Percentiles rank a stretch among this genome's conserved stretches.
Evolutionary conservation across 2,797 vertebrate species (phyloP).

Genomic region (Tolypeutes matacus): DNA sequence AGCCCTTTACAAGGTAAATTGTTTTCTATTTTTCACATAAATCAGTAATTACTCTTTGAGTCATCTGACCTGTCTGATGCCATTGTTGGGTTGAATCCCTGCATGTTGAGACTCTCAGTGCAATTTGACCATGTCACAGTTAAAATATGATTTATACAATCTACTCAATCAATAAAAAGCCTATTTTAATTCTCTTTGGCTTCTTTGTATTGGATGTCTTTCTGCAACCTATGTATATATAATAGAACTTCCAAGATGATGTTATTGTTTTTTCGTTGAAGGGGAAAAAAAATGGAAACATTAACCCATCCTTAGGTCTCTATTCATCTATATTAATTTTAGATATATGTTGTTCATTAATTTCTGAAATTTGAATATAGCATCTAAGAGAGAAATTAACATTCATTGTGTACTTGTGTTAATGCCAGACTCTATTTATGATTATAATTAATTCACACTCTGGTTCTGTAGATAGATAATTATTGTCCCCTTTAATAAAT

Average conservation of each 20-base stretch:
- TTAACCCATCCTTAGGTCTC: background rate
- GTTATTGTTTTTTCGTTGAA: background rate
- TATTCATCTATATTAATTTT: background rate
- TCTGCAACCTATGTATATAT: background rate
- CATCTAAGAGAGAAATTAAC: background rate
- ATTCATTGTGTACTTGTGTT: background rate
- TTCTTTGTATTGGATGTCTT: background rate
- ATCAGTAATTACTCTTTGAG: background rate
- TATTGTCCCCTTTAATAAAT: background rate
- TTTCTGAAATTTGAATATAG: constrained; percentile 33
- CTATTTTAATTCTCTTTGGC: background rate
- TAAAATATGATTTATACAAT: background rate
- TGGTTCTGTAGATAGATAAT: background rate
- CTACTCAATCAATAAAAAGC: background rate
- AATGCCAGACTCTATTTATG: background rate
- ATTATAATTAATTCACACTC: background rate
- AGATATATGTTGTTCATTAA: background rate
- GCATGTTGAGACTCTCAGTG: no score
- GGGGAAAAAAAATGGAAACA: background rate
- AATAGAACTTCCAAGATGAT: background rate
- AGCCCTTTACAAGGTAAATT: background rate
- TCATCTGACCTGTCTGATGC: background rate
- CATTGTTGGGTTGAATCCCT: background rate
- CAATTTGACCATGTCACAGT: background rate
- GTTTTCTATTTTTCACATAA: background rate